Evolutionary conservation across 2,888 invertebrate genomes (phyloP), one percentile per base, ranked within the genome.

Genomic region (Agrochola circellaris): DNA sequence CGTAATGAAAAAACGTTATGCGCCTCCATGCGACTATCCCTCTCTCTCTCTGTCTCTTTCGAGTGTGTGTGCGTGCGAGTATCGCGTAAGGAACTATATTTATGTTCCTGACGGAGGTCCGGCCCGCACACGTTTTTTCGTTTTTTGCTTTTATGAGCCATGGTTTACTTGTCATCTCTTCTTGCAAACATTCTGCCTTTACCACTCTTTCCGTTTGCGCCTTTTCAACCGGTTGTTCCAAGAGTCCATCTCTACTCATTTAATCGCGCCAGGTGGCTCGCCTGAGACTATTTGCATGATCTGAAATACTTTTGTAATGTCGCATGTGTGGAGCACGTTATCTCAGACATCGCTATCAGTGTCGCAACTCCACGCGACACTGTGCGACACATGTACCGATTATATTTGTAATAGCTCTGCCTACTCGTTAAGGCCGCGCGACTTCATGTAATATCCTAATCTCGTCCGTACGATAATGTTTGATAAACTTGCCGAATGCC

Each of bases 291-390:
- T 20, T 20, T 60, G 17, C 9, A 30, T 30, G 60, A 30, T 17
- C 23, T 1, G 9, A 51, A 67, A 34, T 34, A 34, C 17, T 54
- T 11, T 8, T 51, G 23, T 48, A 34, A 67, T 54, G 48, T 67
- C 30, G 20, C 48, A 30, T 67, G 34, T n/a, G 30, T 67, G 51
- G 30, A 17, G 48, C 2, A 11, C 51, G 26, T 15, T 72, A 62
- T 81, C 56, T 45, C 58, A 61, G 73, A 61, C 38, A 30, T 8
- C 4, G 60, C 48, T 81, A 79, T 79, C 66, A 73, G 66, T 20
- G 66, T 60, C 13, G 38, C 64, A 62, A 23, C 62, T 56, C 61
- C 38, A 45, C 62, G 67, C 81, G 62, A 51, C 48, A 42, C 42
- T 26, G 34, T 17, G 38, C 23, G 51, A 17, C 66, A 42, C 30